These are phyloP conservation scores for Netelia fuscicornis DNA, from an alignment of 2,888 invertebrate species.

Conservation along the genomic window DNA sequence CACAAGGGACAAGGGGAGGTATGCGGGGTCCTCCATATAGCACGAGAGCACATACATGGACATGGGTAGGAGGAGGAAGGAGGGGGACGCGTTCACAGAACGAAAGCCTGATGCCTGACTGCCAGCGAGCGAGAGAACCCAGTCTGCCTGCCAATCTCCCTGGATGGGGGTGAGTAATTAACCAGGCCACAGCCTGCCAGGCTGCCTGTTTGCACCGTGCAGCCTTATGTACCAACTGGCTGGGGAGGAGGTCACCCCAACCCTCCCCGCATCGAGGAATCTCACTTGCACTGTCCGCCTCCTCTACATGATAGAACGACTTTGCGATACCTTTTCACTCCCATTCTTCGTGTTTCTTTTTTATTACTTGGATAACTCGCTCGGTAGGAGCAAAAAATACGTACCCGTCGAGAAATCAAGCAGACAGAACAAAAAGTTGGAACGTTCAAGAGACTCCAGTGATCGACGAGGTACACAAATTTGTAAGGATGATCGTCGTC, in stretches of 20 bases:
- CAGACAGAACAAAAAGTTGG: background rate
- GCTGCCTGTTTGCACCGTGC: slow-evolving; percentile 78
- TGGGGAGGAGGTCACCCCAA: slow-evolving; percentile 34
- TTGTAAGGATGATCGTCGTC: background rate
- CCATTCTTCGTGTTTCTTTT: slow-evolving; percentile 25
- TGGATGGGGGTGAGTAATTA: slow-evolving; percentile 83
- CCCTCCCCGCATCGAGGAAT: slow-evolving; percentile 49
- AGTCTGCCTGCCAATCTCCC: slow-evolving; percentile 74
- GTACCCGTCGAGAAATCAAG: background rate
- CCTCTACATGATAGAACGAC: slow-evolving; percentile 45
- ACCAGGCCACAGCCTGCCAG: slow-evolving; percentile 79
- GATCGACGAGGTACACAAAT: background rate
- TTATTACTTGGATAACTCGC: slow-evolving; percentile 10
- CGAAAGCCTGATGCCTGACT: slow-evolving; percentile 68
- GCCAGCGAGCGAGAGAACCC: slow-evolving; percentile 71
- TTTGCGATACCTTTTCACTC: slow-evolving; percentile 33
- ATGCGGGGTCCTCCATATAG: slow-evolving; percentile 54
- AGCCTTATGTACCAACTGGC: slow-evolving; percentile 79
- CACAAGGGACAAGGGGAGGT: slow-evolving; percentile 74
- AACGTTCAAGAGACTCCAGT: background rate
- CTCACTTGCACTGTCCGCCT: slow-evolving; percentile 62
- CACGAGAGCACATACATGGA: slow-evolving; percentile 56
- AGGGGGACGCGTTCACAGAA: slow-evolving; percentile 60
- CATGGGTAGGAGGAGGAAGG: slow-evolving; percentile 21
- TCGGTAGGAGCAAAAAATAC: background rate